These are phyloP conservation scores for Rhagoletis pomonella DNA, from an alignment of 1,140 invertebrate genomes.

Conservation along the genomic window DNA sequence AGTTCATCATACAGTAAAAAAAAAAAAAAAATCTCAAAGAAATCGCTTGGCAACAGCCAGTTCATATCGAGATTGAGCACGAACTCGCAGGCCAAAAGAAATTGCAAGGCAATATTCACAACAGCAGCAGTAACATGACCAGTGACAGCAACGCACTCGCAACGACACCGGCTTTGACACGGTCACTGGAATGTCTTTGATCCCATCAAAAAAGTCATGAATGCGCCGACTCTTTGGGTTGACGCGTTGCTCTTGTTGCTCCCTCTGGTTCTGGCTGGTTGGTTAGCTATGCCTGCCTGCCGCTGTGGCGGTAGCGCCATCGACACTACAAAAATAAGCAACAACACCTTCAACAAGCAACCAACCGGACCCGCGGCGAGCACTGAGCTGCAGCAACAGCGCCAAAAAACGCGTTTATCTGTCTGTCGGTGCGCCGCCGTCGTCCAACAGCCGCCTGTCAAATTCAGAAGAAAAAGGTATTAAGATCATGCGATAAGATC, in stretches of 20 bases:
- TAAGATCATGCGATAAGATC: conserved; percentile 73
- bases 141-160: conserved; percentile 39
- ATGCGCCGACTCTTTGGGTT: conserved; percentile 11
- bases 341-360: conserved; percentile 46
- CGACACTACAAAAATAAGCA: conserved; percentile 43
- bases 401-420: not conserved
- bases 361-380: not conserved
- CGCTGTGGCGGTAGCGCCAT: conserved; percentile 15
- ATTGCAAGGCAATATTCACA: not conserved
- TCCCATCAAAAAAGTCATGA: conserved; percentile 38
- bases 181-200: conserved; percentile 31
- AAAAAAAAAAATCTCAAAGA: conserved; percentile 3
- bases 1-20: not conserved
- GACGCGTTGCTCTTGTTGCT: not conserved
- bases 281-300: not conserved
- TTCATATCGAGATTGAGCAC: not conserved
- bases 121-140: not conserved
- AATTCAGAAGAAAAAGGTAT: conserved; percentile 61
- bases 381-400: not conserved
- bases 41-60: conserved; percentile 16
- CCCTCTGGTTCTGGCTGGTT: not conserved
- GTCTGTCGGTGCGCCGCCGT: not conserved
- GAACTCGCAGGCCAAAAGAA: not conserved
- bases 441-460: conserved; percentile 27
- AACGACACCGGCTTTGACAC: conserved; percentile 44